Base-by-base conservation (phyloP, 2,888 invertebrate species). In the Ophion ellenae region DNA sequence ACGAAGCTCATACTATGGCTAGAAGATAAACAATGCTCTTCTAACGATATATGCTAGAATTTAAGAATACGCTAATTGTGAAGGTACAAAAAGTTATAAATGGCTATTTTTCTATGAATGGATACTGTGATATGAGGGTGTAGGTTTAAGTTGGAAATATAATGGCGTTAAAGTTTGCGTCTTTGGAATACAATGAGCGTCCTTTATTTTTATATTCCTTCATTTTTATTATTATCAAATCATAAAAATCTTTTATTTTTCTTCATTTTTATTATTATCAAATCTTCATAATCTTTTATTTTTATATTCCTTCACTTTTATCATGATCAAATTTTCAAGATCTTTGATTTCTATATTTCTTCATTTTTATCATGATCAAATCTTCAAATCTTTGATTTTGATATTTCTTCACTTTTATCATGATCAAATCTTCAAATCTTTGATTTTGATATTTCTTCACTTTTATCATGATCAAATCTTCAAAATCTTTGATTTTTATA, bases 91-190 rank as follows among this genome's bases (percentile, higher is more conserved):
- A 40, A 70, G 24, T 10, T 47, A 47, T 28, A 17, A 47, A 53
- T 45, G 11, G 59, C 64, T 36, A 59, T n/a, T 57, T 59, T 75
- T 70, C 53, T 63, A 66, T 45, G 64, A 63, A 47, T 64, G 57
- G 74, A 67, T 71, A 66, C 81, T 85, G 85, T 85, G 85, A 85
- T 85, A 85, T 79, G 75, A 32, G 57, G 47, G 73, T 59, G 32
- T 71, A 75, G 57, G 53, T n/a, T 64, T 53, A 71, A 59, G 28
- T 17, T 53, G 17, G 17, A 53, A 17, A 17, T 53, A 53, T 14
- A 14, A 53, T 53, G 17, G 17, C 53, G 53, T 53, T 53, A 4
- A 14, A 17, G 14, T 17, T 53, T 3, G 14, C 14, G 14, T 17
- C 17, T 53, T 14, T 53, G 17, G 5, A 53, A 17, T 17, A 14